Evolutionary conservation across 2,888 invertebrate species (phyloP).

Genomic region (Schrankia costaestrigalis): DNA sequence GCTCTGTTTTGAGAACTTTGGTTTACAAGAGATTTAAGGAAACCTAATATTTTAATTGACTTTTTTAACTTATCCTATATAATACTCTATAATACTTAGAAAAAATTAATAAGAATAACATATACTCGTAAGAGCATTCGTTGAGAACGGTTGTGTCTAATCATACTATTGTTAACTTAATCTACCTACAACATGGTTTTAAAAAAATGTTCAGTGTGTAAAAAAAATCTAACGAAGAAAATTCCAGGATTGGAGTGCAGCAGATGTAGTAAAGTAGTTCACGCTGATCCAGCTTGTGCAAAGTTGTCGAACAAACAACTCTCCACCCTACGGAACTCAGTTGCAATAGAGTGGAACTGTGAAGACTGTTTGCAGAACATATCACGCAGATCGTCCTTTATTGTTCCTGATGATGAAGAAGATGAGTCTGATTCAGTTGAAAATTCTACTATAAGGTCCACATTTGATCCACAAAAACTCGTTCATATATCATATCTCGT

Average conservation of each 20-base stretch:
- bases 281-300: not conserved
- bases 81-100: no score
- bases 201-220: not conserved
- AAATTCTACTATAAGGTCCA: no score
- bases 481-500: not conserved
- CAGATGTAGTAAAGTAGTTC: slow-evolving; percentile 1
- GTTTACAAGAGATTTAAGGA: no score
- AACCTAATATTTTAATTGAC: no score
- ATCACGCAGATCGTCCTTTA: not conserved
- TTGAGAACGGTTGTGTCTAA: no score
- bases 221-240: slow-evolving; percentile 1
- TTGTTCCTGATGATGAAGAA: not conserved
- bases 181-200: not conserved
- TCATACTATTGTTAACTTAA: no score
- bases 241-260: not conserved
- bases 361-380: not conserved
- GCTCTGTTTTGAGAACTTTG: no score
- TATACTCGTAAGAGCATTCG: no score
- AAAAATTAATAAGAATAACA: no score
- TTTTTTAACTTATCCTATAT: no score
- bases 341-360: slow-evolving; percentile 2
- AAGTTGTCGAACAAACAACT: slow-evolving; percentile 2
- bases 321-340: not conserved
- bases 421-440: not conserved
- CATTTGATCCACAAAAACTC: slow-evolving; percentile 5